Percentiles rank a stretch among this genome's conserved stretches.
phyloP scores from a whole-genome alignment of 2,888 invertebrate genomes.

The Drosophila limbata region DNA sequence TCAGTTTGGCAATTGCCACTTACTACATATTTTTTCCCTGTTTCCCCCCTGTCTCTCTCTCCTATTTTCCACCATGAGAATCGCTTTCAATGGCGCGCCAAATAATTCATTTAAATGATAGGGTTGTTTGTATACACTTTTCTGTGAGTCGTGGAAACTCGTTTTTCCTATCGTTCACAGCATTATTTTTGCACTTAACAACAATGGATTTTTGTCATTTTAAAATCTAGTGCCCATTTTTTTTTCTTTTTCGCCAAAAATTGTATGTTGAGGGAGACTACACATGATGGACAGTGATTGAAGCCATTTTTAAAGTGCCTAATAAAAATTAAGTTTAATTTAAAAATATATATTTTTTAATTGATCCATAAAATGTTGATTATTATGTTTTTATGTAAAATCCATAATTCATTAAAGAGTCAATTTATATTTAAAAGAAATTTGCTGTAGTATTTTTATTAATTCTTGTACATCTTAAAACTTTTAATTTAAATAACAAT shows the following conservation, averaged over 20 bases:
- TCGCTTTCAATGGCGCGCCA: constrained; percentile 52
- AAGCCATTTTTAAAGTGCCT: constrained; percentile 19
- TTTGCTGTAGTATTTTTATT: too few relatives aligned
- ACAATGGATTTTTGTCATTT: constrained; percentile 29
- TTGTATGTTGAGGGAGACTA: constrained; percentile 14
- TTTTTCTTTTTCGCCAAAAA: constrained; percentile 7
- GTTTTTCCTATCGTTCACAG: constrained; percentile 67
- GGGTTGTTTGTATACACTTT: constrained; percentile 70
- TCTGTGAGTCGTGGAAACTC: constrained; percentile 63
- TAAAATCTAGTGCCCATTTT: constrained; percentile 22
- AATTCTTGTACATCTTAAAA: background rate
- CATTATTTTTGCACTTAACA: constrained; percentile 19
- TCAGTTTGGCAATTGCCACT: constrained; percentile 34
- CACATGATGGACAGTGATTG: constrained; percentile 6
- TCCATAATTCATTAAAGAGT: too few relatives aligned
- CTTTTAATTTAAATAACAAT: background rate
- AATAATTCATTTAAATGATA: constrained; percentile 80
- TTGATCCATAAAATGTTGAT: too few relatives aligned
- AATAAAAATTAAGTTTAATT: background rate
- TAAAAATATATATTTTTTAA: too few relatives aligned
- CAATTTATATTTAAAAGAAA: too few relatives aligned
- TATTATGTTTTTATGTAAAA: too few relatives aligned
- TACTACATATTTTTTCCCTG: constrained; percentile 51
- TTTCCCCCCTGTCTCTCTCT: constrained; percentile 5
- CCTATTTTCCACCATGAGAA: constrained; percentile 46